Evolutionary conservation across 1,140 invertebrate species (phyloP).

Genomic region (Saxidomus purpurata): DNA sequence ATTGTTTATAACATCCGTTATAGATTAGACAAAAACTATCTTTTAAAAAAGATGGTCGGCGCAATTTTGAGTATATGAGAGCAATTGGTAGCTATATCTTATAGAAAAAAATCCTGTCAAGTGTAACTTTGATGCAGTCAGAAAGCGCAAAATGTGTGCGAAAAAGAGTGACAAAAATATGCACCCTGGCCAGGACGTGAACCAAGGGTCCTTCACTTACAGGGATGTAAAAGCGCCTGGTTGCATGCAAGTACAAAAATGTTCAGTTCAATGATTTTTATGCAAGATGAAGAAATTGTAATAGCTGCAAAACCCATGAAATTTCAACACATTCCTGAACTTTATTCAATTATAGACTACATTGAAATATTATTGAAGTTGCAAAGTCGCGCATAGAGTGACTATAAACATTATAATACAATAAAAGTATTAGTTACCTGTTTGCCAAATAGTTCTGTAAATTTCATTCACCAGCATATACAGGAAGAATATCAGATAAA

Average conservation of each 20-base stretch:
- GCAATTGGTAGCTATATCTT: too few relatives aligned
- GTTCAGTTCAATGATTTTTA: conserved; percentile 2
- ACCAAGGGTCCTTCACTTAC: too few relatives aligned
- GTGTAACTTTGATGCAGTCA: too few relatives aligned
- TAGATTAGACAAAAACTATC: too few relatives aligned
- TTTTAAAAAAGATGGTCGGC: too few relatives aligned
- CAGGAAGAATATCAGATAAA: conserved; percentile 41
- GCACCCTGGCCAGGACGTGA: too few relatives aligned
- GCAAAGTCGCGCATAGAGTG: conserved; percentile 50
- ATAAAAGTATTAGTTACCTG: conserved; percentile 39
- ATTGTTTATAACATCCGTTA: too few relatives aligned
- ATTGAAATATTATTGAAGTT: conserved; percentile 48
- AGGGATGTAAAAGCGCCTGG: too few relatives aligned
- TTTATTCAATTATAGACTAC: conserved; percentile 53
- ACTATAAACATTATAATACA: conserved; percentile 65
- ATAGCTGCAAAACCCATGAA: conserved; percentile 43
- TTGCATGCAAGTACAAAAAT: background rate
- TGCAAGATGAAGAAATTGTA: background rate
- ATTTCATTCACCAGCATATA: conserved; percentile 39
- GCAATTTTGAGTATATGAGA: too few relatives aligned
- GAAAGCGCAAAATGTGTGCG: too few relatives aligned
- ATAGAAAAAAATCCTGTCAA: too few relatives aligned
- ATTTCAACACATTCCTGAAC: conserved; percentile 10
- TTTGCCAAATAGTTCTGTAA: conserved; percentile 48
- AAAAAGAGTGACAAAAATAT: too few relatives aligned